phyloP scores from a whole-genome alignment of 2,113 vertebrate species.

The Pseudopodoces humilis region DNA sequence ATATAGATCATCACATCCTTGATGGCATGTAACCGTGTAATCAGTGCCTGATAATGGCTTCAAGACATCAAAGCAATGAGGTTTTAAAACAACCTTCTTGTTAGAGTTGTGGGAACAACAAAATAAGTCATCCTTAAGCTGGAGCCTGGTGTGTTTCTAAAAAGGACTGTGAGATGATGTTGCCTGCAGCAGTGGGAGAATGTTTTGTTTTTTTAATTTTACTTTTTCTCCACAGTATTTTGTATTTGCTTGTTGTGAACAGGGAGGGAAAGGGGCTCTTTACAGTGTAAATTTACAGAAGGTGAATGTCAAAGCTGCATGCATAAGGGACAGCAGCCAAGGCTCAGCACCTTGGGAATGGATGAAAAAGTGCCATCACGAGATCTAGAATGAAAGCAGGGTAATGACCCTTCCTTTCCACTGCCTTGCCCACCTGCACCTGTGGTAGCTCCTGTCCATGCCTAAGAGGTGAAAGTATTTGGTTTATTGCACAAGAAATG shows the following conservation, averaged over 20 bases:
- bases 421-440: not conserved
- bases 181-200: not conserved
- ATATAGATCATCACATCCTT: not conserved
- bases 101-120: not conserved
- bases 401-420: not conserved
- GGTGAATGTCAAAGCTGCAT: not conserved
- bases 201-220: not conserved
- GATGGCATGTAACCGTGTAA: not conserved
- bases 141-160: not conserved
- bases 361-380: not conserved
- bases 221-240: not conserved
- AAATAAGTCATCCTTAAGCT: not conserved
- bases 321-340: not conserved
- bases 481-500: not conserved
- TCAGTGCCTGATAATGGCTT: not conserved
- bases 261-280: not conserved
- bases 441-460: not conserved
- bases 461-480: not conserved
- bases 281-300: not conserved
- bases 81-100: not conserved
- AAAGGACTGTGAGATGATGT: not conserved
- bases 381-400: not conserved
- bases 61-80: not conserved
- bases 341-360: not conserved
- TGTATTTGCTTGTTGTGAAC: not conserved